phyloP scores from a whole-genome alignment of 2,888 invertebrate species.

The Caenorhabditis sinica region DNA sequence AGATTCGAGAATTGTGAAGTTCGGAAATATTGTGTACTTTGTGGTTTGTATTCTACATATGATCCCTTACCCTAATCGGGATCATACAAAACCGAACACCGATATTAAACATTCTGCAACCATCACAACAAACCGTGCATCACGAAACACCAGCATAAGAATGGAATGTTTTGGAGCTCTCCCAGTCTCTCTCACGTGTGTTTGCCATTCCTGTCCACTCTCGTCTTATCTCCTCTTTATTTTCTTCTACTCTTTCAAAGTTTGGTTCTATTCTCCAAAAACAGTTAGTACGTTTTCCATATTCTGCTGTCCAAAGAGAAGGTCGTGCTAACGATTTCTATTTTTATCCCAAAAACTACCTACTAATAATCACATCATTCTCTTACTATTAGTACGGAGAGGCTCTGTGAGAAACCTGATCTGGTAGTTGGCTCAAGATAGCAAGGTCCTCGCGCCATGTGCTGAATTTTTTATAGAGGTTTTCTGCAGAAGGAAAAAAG shows the following conservation, averaged over 20 bases:
- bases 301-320: background rate
- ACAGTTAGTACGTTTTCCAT: constrained; percentile 17
- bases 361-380: constrained; percentile 47
- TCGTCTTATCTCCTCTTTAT: constrained; percentile 21
- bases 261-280: constrained; percentile 28
- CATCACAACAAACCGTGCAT: background rate
- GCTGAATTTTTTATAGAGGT: constrained; percentile 48
- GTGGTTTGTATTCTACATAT: too few relatives aligned
- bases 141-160: constrained; percentile 7
- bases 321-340: constrained; percentile 1
- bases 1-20: too few relatives aligned
- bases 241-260: constrained; percentile 15
- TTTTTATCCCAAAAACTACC: constrained; percentile 29
- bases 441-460: constrained; percentile 31
- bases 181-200: constrained; percentile 46
- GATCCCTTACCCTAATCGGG: background rate
- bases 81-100: background rate
- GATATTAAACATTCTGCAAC: background rate
- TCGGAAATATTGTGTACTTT: too few relatives aligned
- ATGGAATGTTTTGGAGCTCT: constrained; percentile 49
- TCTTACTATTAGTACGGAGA: background rate
- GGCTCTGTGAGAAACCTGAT: constrained; percentile 36
- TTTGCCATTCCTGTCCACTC: constrained; percentile 30
- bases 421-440: constrained; percentile 25
- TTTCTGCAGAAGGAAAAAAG: constrained; percentile 14